These are phyloP conservation scores for Idaea biselata DNA, from an alignment of 2,888 invertebrate genomes.

Conservation along the genomic window DNA sequence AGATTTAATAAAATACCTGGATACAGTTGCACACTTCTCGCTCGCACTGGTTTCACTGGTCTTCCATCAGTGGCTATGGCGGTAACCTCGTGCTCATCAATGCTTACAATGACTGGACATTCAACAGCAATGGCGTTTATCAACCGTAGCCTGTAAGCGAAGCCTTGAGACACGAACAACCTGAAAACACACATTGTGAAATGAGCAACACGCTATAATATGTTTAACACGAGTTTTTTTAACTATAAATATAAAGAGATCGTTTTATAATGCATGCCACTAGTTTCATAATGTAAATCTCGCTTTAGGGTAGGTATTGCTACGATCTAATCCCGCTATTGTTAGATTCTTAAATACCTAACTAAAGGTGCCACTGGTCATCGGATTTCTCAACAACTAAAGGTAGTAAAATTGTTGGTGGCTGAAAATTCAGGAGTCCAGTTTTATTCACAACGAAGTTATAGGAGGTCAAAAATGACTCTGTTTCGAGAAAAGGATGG, in stretches of 20 bases:
- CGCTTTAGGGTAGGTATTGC: too few species aligned
- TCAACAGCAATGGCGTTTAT: constrained; percentile 78
- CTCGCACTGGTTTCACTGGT: constrained; percentile 65
- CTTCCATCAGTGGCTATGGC: constrained; percentile 78
- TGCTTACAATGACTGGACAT: constrained; percentile 69
- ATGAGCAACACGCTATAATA: neutral
- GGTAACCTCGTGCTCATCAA: constrained; percentile 74
- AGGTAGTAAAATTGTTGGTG: too few species aligned
- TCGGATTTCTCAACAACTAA: too few species aligned
- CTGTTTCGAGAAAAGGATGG: too few species aligned
- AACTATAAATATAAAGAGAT: neutral
- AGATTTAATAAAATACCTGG: constrained; percentile 56
- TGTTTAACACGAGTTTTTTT: neutral
- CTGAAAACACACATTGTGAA: constrained; percentile 46
- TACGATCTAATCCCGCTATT: too few species aligned
- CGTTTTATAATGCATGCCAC: too few species aligned
- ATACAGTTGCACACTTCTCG: constrained; percentile 61
- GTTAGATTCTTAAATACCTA: too few species aligned
- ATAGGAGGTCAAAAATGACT: too few species aligned
- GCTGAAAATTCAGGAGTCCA: too few species aligned
- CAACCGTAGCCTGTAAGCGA: constrained; percentile 76
- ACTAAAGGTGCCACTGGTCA: too few species aligned
- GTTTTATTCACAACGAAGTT: too few species aligned
- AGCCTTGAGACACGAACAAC: constrained; percentile 65
- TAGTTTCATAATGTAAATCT: too few species aligned